Percentiles rank a stretch among this genome's conserved stretches.
These are phyloP conservation scores for Glaucomys volans DNA, from an alignment of 2,113 vertebrate genomes.

Conservation along the genomic window DNA sequence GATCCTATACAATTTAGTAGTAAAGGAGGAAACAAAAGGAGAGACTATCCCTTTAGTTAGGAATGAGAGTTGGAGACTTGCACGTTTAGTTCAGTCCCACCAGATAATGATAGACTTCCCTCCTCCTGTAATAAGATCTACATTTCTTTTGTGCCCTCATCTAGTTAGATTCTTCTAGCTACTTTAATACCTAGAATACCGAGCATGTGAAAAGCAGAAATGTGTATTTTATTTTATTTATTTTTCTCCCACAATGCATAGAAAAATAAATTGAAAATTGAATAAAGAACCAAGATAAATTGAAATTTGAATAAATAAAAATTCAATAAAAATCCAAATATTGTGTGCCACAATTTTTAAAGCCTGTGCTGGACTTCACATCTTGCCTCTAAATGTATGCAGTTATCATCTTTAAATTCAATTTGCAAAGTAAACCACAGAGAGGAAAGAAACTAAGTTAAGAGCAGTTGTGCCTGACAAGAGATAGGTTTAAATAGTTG, in stretches of 20 bases:
- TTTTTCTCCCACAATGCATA: accelerated
- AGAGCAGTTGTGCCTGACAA: not conserved
- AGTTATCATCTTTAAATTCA: too few species aligned
- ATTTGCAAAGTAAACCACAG: not conserved
- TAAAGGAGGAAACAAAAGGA: not conserved
- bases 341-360: not conserved
- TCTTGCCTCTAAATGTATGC: not conserved
- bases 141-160: not conserved
- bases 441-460: not conserved
- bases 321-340: not conserved
- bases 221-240: not conserved
- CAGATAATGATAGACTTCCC: not conserved
- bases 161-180: not conserved
- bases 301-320: too few species aligned
- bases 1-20: not conserved
- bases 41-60: not conserved
- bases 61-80: not conserved
- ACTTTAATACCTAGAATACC: not conserved
- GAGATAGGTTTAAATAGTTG: not conserved
- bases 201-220: not conserved
- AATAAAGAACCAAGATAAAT: not conserved
- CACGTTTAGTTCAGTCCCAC: not conserved
- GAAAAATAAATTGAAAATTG: not conserved
- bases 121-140: not conserved
- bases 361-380: not conserved